Percentiles rank a stretch among this genome's conserved stretches.
Conservation (phyloP, 2,797 vertebrate species). For the Phoebastria nigripes region DNA sequence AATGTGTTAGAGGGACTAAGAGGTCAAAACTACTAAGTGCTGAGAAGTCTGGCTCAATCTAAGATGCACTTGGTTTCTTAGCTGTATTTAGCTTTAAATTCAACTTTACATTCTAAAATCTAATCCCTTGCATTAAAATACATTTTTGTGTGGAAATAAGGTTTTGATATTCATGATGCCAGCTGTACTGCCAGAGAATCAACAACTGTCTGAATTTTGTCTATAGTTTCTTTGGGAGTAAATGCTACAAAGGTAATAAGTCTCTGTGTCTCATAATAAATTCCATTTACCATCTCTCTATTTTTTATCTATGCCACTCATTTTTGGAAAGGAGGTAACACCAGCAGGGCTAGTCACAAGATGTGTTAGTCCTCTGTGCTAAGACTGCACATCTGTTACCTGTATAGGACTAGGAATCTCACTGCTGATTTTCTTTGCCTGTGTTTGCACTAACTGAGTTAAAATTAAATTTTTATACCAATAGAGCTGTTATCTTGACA, state of each 20-base stretch:
- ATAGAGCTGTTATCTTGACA: not conserved
- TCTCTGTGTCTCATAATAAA: not conserved
- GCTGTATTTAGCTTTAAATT: not conserved
- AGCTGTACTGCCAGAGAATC: not conserved
- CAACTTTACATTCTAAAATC: not conserved
- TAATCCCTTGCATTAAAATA: not conserved
- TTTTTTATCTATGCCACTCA: not conserved
- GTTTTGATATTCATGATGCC: not conserved
- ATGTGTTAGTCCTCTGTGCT: not conserved
- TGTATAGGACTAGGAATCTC: not conserved
- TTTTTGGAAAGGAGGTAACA: not conserved
- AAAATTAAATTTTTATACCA: not conserved
- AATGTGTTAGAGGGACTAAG: not conserved
- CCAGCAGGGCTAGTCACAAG: not conserved
- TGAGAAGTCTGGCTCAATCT: not conserved
- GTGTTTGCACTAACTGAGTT: not conserved
- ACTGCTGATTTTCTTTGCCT: not conserved
- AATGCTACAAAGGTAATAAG: not conserved
- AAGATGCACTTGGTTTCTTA: not conserved
- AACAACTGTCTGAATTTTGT: not conserved
- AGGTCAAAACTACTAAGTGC: not conserved
- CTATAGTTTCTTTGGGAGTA: not conserved
- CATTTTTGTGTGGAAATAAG: not conserved
- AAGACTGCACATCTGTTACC: not conserved
- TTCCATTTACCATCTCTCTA: not conserved